Conservation (phyloP, 2,797 vertebrate species). For the Champsocephalus esox region DNA sequence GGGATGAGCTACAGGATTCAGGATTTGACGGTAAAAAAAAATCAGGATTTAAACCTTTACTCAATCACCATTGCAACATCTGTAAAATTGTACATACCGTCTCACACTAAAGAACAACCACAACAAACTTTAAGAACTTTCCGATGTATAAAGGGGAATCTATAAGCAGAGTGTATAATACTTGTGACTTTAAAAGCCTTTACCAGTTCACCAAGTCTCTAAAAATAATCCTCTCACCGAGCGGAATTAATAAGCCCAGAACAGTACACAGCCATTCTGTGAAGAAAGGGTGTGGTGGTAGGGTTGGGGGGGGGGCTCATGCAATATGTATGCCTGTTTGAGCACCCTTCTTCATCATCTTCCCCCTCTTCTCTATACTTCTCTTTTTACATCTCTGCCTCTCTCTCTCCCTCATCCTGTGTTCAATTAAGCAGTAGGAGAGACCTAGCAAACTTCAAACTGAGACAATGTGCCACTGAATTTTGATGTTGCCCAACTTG, state of each 20-base stretch:
- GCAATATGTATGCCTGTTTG: slow-evolving; percentile 85
- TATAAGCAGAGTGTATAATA: slow-evolving; percentile 80
- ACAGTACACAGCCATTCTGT: slow-evolving; percentile 84
- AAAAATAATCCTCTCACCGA: slow-evolving; percentile 86
- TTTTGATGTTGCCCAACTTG: slow-evolving; percentile 73
- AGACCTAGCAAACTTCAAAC: slow-evolving; percentile 76
- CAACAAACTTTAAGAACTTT: slow-evolving; percentile 75
- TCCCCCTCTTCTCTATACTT: slow-evolving; percentile 72
- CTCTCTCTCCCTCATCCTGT: slow-evolving; percentile 48
- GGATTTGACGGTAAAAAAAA: too few relatives aligned
- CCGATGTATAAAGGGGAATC: slow-evolving; percentile 76
- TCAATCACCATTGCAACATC: neutral
- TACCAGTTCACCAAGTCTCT: slow-evolving; percentile 81
- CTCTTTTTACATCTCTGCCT: slow-evolving; percentile 61
- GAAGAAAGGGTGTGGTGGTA: slow-evolving; percentile 79
- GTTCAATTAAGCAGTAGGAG: slow-evolving; percentile 80
- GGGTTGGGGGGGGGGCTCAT: slow-evolving; percentile 71
- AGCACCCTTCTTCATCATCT: slow-evolving; percentile 79
- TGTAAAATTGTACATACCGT: slow-evolving; percentile 8
- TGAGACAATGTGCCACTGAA: slow-evolving; percentile 78
- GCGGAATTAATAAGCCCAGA: slow-evolving; percentile 86
- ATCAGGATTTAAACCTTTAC: slow-evolving; percentile 1
- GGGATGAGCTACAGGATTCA: too few relatives aligned
- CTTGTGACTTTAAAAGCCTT: slow-evolving; percentile 84
- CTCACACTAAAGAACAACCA: slow-evolving; percentile 32